Base-by-base conservation (phyloP, 2,888 invertebrate genomes). In the Thecocarcelia acutangulata region DNA sequence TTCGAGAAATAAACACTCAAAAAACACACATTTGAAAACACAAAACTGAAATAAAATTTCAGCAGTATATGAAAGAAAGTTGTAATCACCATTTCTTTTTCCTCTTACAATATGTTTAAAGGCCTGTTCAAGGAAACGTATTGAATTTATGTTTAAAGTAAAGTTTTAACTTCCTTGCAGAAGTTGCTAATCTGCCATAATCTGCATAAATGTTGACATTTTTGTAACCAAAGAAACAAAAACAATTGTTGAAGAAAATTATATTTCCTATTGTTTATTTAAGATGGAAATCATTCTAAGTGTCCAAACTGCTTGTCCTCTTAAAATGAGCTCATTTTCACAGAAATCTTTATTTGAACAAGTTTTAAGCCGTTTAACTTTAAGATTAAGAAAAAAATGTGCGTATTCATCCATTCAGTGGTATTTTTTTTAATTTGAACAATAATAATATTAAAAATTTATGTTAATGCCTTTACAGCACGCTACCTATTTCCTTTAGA, bases 301-400 rank as follows among this genome's bases (percentile, higher is more conserved):
- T 28, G n/a, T 1, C n/a, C 15, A 54, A 28, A 15, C 17, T 58
- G 15, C 2, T 1, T 33, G 15, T 28, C 15, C 15, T 15, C 33
- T 24, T 4, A 3, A 33, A 58, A 21, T 12, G 19, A 42, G 8
- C 9, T 37, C 3, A 13, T 64, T 50, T 66, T 42, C 52, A 15
- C 15, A 52, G 21, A 52, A 52, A 21, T 52, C 12, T n/a, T n/a
- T 19, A 13, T 50, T 50, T 48, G 2, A 37, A 19, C 6, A 63
- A 37, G 37, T n/a, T 40, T 28, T 63, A 44, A 63, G 19, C 66
- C 61, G 61, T 61, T 61, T 61, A 61, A 61, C 44, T 61, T 61
- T 44, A 24, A 44, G 2, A 42, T 42, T 19, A 40, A 50, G 11
- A 40, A n/a, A 21, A 24, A 24, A 24, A 24, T 5, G 24, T 24